Evolutionary conservation across 2,797 vertebrate genomes (phyloP), one percentile per base, ranked within the genome.

Genomic region (Hoplostethus atlanticus): DNA sequence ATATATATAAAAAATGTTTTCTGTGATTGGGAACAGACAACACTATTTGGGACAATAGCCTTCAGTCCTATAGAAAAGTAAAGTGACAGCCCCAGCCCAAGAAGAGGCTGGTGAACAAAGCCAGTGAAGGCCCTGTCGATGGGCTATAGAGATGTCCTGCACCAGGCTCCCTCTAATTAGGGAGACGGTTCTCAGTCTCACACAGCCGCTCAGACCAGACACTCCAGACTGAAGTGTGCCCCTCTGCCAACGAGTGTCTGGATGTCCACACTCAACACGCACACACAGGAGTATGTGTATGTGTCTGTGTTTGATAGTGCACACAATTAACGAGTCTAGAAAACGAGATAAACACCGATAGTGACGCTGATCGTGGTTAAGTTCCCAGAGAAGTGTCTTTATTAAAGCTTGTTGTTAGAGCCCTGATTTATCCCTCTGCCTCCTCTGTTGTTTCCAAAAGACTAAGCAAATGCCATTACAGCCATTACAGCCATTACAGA

Each of bases 141-240:
- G 84, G 86, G 83, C 87, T 77, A 76, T 84, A 91, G 90, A 93
- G 90, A 86, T 77, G 88, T 89, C 84, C 91, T 79, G 84, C 86
- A 90, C 88, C 90, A 52, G 91, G 86, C 89, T 90, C 76, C 84
- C 87, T 84, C 91, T 89, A 94, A 94, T 93, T 93, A 93, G 90
- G 79, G 84, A 86, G 82, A 85, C 77, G 79, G 84, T 90, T 85
- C 87, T 87, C 87, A 77, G 80, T 80, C 88, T 86, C 84, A 61
- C 86, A 61, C 85, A 87, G 83, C 77, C 25, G 74, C 82, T 87
- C 89, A 81, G 86, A 84, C 80, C 80, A 90, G 89, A 90, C 92
- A 90, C 93, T 93, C 89, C 87, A 89, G 87, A 81, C 86, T 93
- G 86, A 90, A 93, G 93, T 92, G 93, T 91, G 92, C 83, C 89